phyloP scores from a whole-genome alignment of 2,888 invertebrate genomes.

The Stenodema calcarata region DNA sequence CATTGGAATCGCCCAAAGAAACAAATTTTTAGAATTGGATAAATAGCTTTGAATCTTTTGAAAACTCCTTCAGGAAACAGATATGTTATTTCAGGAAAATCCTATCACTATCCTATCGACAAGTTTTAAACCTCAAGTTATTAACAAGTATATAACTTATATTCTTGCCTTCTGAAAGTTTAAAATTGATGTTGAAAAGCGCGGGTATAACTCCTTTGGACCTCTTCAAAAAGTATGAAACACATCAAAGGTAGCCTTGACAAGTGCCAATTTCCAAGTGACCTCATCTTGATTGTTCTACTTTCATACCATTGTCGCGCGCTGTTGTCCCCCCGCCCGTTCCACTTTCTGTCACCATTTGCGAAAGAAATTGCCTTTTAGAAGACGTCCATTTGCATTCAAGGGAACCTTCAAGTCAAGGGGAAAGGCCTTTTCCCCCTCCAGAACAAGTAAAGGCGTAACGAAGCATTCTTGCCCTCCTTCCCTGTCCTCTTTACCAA shows the following conservation, averaged over 20 bases:
- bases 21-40: too few species aligned
- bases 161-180: too few species aligned
- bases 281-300: neutral
- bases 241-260: neutral
- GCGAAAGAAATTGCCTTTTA: slow-evolving; percentile 36
- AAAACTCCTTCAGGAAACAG: too few species aligned
- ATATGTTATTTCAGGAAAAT: too few species aligned
- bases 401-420: slow-evolving; percentile 5
- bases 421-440: neutral
- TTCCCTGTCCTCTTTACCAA: neutral
- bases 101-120: too few species aligned
- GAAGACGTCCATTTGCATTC: slow-evolving; percentile 34
- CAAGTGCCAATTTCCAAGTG: neutral
- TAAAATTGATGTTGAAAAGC: too few species aligned
- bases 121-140: too few species aligned
- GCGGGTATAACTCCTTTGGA: too few species aligned
- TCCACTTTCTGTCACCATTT: slow-evolving; percentile 4
- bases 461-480: slow-evolving; percentile 37
- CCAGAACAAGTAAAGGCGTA: slow-evolving; percentile 5
- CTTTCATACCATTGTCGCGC: neutral
- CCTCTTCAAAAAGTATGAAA: neutral
- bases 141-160: too few species aligned
- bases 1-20: too few species aligned
- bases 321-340: neutral
- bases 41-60: too few species aligned